Evolutionary conservation across 2,888 invertebrate genomes (phyloP).

Genomic region (Drosophila dives): DNA sequence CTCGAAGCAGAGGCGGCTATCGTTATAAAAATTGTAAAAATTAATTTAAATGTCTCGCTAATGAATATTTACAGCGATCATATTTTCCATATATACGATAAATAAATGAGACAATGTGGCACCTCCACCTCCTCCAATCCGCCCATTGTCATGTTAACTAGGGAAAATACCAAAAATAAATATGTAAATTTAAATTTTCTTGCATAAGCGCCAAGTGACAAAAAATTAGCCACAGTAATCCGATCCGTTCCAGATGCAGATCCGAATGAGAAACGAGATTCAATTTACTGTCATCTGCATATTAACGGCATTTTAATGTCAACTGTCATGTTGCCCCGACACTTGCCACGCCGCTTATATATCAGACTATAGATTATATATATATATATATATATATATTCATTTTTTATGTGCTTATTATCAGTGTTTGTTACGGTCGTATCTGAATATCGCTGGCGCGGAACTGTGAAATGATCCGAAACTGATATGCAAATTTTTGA

Average conservation of each 20-base stretch:
- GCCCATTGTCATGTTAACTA: constrained; percentile 66
- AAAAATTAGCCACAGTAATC: constrained; percentile 64
- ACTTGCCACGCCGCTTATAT: constrained; percentile 33
- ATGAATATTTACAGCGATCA: constrained; percentile 68
- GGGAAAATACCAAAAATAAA: constrained; percentile 48
- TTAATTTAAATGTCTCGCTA: constrained; percentile 79
- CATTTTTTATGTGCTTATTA: constrained; percentile 13
- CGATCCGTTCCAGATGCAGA: constrained; percentile 26
- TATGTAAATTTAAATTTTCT: constrained; percentile 38
- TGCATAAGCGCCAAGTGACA: constrained; percentile 66
- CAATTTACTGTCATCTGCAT: constrained; percentile 43
- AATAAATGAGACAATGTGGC: constrained; percentile 5
- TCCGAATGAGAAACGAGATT: constrained; percentile 42
- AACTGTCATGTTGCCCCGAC: constrained; percentile 59
- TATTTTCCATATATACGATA: constrained; percentile 45
- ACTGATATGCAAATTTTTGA: constrained; percentile 68
- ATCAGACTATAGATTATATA: not conserved
- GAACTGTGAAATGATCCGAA: constrained; percentile 65
- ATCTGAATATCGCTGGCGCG: constrained; percentile 42
- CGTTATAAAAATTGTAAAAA: constrained; percentile 63
- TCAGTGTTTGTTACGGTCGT: constrained; percentile 20
- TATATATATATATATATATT: not conserved
- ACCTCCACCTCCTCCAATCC: constrained; percentile 1
- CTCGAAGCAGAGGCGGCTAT: constrained; percentile 18
- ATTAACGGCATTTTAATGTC: constrained; percentile 63